Base-by-base conservation (phyloP, 2,888 invertebrate species). In the Cyclophora albipunctata region DNA sequence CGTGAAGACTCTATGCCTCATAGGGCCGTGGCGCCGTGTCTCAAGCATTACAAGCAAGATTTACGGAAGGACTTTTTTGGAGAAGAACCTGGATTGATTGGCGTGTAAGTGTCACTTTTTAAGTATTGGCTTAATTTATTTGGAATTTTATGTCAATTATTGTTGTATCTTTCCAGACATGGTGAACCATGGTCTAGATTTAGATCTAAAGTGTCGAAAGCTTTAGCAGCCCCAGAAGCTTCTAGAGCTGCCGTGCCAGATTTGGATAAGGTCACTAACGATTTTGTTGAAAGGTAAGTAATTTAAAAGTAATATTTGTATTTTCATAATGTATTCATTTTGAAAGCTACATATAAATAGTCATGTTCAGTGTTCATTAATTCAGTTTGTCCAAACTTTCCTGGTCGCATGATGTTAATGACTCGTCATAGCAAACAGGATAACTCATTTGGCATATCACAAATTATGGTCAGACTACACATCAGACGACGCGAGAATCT, bases 111-210 rank as follows among this genome's bases (percentile, higher is more conserved):
- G 52, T 44, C 3, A 41, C 7, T n/a, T 3, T n/a, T 43, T 43
- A 35, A n/a, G 20, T 20, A 20, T 20, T 20, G 2, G 4, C 34
- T 35, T 20, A 41, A 43, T 3, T 20, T 34, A 41, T 3, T 42
- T 47, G 20, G 20, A 20, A 20, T 20, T 20, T 20, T 20, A 20
- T 20, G 20, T 20, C 1, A 20, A 20, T 20, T 2, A 20, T 20
- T 20, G 20, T 20, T 20, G 20, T 58, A 51, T 53, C 66, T 60
- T 65, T 60, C 45, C 80, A 97, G 96, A 57, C 96, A 96, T 75
- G 97, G 96, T 0, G 92, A 93, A 68, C 93, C 93, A 66, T 97
- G 97, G 97, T 94, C 96, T 70, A 90, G 90, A 60, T 94, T 97
- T 73, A 90, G 97, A 58, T 93, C 93, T 52, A 94, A 94, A 79